Evolutionary conservation across 1,140 invertebrate species (phyloP), one percentile per base, ranked within the genome.

Genomic region (Phymorhynchus buccinoides): DNA sequence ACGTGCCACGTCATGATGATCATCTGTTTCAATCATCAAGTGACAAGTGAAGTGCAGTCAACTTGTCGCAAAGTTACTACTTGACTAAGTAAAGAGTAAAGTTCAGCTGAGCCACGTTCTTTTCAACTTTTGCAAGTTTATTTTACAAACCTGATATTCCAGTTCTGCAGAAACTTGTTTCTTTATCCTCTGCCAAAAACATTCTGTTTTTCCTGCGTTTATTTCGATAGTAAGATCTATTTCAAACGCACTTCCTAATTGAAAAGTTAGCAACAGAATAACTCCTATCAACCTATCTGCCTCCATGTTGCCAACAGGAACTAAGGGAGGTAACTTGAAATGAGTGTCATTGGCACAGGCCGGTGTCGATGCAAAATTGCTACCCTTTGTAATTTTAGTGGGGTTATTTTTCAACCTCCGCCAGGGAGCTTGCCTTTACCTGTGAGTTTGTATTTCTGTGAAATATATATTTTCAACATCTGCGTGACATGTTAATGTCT

Each of bases 61-160:
- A n/a, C n/a, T n/a, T n/a, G n/a, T n/a, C n/a, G n/a, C n/a, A n/a
- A n/a, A n/a, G n/a, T n/a, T n/a, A n/a, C n/a, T n/a, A n/a, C n/a
- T n/a, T n/a, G n/a, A n/a, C n/a, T n/a, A n/a, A n/a, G n/a, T n/a
- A n/a, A n/a, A n/a, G n/a, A n/a, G n/a, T n/a, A n/a, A n/a, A n/a
- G n/a, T n/a, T n/a, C n/a, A n/a, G n/a, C n/a, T n/a, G n/a, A n/a
- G n/a, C n/a, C n/a, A n/a, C n/a, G n/a, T n/a, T n/a, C n/a, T n/a
- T n/a, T n/a, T n/a, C n/a, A n/a, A n/a, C n/a, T n/a, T n/a, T n/a
- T n/a, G n/a, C n/a, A n/a, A n/a, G n/a, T n/a, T n/a, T n/a, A n/a
- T n/a, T n/a, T n/a, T n/a, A 44, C 56, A 41, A 83, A 96, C 96
- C 94, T 96, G 96, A 91, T 96, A 96, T 90, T 96, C 96, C 42